phyloP scores from a whole-genome alignment of 2,797 vertebrate genomes.

The Rhodeus uyekii region DNA sequence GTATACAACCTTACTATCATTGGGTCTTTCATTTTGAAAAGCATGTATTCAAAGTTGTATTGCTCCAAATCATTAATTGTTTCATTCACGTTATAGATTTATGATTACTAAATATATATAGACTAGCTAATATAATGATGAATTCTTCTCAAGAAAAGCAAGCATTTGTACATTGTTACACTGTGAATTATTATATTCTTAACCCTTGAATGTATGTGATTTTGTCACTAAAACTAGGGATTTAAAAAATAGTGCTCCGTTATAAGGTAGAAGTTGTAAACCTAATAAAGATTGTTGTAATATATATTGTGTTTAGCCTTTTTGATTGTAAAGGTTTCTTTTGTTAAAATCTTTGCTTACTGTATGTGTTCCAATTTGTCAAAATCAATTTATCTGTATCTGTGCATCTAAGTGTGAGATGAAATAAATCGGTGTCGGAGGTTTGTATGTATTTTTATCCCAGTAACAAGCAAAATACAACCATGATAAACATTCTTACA shows the following conservation, averaged over 20 bases:
- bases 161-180: not conserved
- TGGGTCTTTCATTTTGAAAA: not conserved
- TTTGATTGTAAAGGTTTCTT: too few relatives aligned
- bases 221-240: not conserved
- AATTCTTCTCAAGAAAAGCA: too few relatives aligned
- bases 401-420: too few relatives aligned
- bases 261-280: too few relatives aligned
- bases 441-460: too few relatives aligned
- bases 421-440: too few relatives aligned
- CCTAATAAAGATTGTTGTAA: not conserved
- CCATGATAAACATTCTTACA: too few relatives aligned
- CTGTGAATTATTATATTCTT: not conserved
- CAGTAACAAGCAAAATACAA: too few relatives aligned
- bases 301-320: too few relatives aligned
- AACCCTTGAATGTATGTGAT: not conserved
- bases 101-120: constrained; percentile 1
- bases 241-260: not conserved
- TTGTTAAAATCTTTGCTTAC: too few relatives aligned
- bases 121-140: not conserved
- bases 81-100: not conserved
- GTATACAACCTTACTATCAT: not conserved
- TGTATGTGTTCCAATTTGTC: too few relatives aligned
- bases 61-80: not conserved
- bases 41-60: not conserved
- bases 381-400: too few relatives aligned